Evolutionary conservation across 2,113 vertebrate genomes (phyloP).

Genomic region (Boleophthalmus pectinirostris): DNA sequence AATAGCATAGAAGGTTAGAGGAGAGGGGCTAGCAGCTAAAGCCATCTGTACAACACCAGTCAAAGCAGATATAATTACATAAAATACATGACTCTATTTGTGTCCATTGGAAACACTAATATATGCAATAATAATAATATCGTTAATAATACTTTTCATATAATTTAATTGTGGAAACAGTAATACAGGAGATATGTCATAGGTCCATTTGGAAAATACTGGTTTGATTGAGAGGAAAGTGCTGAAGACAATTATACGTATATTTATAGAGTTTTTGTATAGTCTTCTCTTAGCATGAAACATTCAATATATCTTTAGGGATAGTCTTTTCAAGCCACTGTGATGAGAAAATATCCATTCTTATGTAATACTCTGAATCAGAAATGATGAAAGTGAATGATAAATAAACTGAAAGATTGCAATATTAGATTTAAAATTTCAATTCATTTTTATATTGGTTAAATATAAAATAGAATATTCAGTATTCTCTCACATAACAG

Average conservation of each 20-base stretch:
- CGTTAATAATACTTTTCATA: conserved; percentile 53
- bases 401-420: no score
- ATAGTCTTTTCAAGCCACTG: neutral
- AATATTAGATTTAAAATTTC: neutral
- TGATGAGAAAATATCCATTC: conserved; percentile 1
- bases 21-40: conserved; percentile 39
- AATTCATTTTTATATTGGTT: no score
- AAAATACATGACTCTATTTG: conserved; percentile 33
- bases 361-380: neutral
- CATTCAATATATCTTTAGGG: neutral
- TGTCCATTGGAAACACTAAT: conserved; percentile 35
- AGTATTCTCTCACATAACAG: no score
- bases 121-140: conserved; percentile 31
- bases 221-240: conserved; percentile 48
- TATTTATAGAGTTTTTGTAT: neutral
- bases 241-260: conserved; percentile 21
- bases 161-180: conserved; percentile 32
- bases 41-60: conserved; percentile 42
- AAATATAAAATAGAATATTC: no score
- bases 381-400: neutral
- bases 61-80: conserved; percentile 46
- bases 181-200: conserved; percentile 42
- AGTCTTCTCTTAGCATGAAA: neutral
- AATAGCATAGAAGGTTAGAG: conserved; percentile 42
- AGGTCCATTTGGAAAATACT: conserved; percentile 50